Evolutionary conservation across 2,113 vertebrate genomes (phyloP).

Genomic region (Nestor notabilis): DNA sequence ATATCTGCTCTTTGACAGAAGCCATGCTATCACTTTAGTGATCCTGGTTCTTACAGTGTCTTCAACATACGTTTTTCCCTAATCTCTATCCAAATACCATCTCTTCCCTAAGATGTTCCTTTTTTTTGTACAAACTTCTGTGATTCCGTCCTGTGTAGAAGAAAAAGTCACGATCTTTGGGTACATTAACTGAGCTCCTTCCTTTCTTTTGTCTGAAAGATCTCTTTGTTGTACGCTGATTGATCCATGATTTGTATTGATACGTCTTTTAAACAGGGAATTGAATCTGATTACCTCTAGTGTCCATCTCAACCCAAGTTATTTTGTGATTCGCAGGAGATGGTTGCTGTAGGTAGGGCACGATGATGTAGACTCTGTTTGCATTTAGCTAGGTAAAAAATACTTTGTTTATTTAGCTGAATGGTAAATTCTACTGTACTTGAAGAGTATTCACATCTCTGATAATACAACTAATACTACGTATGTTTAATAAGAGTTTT

Average conservation of each 20-base stretch:
- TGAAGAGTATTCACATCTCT: neutral
- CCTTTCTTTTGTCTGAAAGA: neutral
- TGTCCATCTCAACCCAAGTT: neutral
- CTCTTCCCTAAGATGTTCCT: neutral
- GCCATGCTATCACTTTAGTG: neutral
- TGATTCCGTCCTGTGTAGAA: neutral
- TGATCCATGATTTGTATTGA: neutral
- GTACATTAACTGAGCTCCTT: neutral
- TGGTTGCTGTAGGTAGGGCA: neutral
- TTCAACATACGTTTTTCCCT: neutral
- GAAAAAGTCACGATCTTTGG: neutral
- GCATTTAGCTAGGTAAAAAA: neutral
- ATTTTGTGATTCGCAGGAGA: neutral
- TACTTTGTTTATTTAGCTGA: neutral
- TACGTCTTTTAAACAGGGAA: neutral
- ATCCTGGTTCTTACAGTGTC: neutral
- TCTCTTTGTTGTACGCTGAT: neutral
- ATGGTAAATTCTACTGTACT: neutral
- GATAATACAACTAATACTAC: neutral
- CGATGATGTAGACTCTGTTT: neutral
- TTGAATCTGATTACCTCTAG: neutral
- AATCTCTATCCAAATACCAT: neutral
- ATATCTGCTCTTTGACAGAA: neutral
- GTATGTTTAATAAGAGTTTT: neutral
- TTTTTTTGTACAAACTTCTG: neutral